Percentiles rank a stretch among this genome's conserved stretches.
phyloP scores from a whole-genome alignment of 1,140 invertebrate species.

The Myzus persicae region DNA sequence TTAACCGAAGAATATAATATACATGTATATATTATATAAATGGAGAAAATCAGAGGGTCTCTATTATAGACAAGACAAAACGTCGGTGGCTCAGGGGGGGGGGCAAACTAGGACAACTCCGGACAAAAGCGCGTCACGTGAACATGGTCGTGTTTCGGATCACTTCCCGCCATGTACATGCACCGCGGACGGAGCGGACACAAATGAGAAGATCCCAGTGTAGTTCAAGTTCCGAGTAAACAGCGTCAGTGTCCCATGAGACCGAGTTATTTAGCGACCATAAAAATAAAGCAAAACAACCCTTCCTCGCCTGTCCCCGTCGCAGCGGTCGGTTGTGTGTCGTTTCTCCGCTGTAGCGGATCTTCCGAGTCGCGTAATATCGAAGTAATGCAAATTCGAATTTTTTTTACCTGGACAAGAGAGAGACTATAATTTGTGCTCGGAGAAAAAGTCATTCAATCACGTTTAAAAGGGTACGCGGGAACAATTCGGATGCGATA shows the following conservation, averaged over 20 bases:
- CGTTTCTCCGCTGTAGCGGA: background rate
- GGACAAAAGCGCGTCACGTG: background rate
- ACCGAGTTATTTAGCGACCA: background rate
- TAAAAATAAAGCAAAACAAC: constrained; percentile 19
- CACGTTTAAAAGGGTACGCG: background rate
- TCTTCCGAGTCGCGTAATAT: background rate
- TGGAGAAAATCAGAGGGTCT: background rate
- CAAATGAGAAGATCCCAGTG: background rate
- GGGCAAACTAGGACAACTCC: background rate
- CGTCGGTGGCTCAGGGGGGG: no score
- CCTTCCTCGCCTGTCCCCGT: background rate
- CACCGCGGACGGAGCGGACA: background rate
- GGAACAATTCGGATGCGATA: background rate
- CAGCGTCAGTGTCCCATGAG: background rate
- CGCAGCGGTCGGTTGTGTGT: background rate
- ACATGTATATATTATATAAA: no score
- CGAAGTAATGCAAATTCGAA: background rate
- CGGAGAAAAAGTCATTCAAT: background rate
- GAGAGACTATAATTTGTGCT: background rate
- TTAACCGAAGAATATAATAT: background rate
- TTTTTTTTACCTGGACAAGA: background rate
- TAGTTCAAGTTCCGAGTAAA: background rate
- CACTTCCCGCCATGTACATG: background rate
- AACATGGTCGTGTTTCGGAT: background rate
- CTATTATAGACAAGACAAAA: background rate